A percentile compares a stretch with the other conserved stretches of the same genome.
Conservation (phyloP, 2,888 invertebrate genomes). For the Pogonocherus hispidulus region DNA sequence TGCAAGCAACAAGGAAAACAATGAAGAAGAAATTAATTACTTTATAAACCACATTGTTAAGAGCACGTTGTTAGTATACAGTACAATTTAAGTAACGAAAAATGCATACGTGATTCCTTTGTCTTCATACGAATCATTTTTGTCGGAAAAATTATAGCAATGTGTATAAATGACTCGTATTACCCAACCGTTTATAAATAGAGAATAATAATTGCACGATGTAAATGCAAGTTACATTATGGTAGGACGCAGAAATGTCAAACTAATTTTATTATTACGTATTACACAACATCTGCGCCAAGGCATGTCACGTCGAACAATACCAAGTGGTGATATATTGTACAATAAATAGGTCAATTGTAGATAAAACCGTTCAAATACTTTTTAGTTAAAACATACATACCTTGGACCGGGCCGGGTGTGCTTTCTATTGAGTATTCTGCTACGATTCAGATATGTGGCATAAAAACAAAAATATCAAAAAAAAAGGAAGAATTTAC, state of each 20-base stretch:
- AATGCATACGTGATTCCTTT: background rate
- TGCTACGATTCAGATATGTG: too few relatives aligned
- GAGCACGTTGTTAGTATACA: background rate
- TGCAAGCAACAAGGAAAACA: constrained; percentile 19
- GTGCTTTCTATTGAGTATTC: too few relatives aligned
- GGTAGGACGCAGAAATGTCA: constrained; percentile 28
- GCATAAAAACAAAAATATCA: too few relatives aligned
- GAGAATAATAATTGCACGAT: constrained; percentile 16
- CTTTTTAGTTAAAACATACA: too few relatives aligned
- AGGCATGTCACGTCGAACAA: background rate
- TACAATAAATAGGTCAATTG: too few relatives aligned
- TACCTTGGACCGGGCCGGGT: too few relatives aligned
- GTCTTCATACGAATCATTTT: background rate
- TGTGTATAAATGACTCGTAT: constrained; percentile 14
- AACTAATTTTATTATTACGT: constrained; percentile 25
- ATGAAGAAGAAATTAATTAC: constrained; percentile 3
- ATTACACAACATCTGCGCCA: background rate
- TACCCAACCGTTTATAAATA: constrained; percentile 23
- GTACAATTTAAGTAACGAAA: background rate
- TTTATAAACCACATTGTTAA: background rate
- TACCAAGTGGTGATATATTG: too few relatives aligned
- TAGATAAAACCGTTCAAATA: too few relatives aligned
- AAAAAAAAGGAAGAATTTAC: too few relatives aligned
- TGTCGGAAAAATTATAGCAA: background rate
- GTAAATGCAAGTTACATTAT: constrained; percentile 24